phyloP scores from a whole-genome alignment of 2,113 vertebrate species.

The Sinocyclocheilus grahami region DNA sequence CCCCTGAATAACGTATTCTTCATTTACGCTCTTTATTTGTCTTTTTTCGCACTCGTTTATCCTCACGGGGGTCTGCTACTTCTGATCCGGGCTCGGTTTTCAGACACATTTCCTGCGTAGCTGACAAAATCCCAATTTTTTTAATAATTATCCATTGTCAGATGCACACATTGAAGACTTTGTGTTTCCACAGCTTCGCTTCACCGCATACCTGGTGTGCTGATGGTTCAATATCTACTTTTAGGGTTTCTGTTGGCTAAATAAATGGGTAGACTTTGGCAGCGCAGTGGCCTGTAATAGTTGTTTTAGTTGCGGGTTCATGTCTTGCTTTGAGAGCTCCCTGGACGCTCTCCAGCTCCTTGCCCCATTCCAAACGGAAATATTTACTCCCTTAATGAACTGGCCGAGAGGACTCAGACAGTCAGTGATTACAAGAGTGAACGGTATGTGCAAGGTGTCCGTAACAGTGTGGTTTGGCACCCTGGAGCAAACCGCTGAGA shows the following conservation, averaged over 20 bases:
- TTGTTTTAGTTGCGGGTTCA: slow-evolving; percentile 71
- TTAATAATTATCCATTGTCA: slow-evolving; percentile 62
- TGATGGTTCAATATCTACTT: slow-evolving; percentile 52
- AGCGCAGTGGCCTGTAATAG: slow-evolving; percentile 62
- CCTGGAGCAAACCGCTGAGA: background rate
- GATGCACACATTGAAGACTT: slow-evolving; percentile 50
- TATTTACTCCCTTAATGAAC: slow-evolving; percentile 65
- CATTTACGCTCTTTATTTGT: slow-evolving; percentile 81
- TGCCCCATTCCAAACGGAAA: slow-evolving; percentile 58
- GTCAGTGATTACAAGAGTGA: slow-evolving; percentile 48
- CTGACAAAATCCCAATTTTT: slow-evolving; percentile 60
- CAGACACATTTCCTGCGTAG: slow-evolving; percentile 49
- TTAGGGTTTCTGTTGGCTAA: slow-evolving; percentile 53
- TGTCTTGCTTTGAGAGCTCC: slow-evolving; percentile 60
- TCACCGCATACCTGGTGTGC: slow-evolving; percentile 50
- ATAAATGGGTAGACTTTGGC: slow-evolving; percentile 56
- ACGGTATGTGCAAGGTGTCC: slow-evolving; percentile 55
- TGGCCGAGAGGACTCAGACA: slow-evolving; percentile 54
- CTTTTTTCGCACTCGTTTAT: slow-evolving; percentile 71
- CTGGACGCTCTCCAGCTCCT: slow-evolving; percentile 63
- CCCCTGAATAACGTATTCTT: slow-evolving; percentile 93
- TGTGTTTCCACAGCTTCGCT: slow-evolving; percentile 48
- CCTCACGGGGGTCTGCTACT: slow-evolving; percentile 46
- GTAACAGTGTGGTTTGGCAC: slow-evolving; percentile 53
- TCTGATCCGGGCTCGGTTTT: slow-evolving; percentile 58